Conservation (phyloP, 2,888 invertebrate species). For the Melanchra persicariae region DNA sequence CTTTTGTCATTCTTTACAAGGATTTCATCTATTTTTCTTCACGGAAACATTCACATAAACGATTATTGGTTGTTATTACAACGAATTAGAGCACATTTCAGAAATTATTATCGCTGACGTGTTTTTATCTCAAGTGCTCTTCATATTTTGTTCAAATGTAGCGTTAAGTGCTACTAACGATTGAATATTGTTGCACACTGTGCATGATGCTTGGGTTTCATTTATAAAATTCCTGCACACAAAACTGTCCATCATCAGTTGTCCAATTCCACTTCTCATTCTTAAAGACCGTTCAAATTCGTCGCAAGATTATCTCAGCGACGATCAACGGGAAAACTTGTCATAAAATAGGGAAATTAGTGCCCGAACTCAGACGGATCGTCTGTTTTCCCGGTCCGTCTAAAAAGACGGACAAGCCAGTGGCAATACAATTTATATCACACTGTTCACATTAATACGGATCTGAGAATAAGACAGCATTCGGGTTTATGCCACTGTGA, state of each 20-base stretch:
- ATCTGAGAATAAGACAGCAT: too few species aligned
- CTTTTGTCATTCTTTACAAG: conserved; percentile 27
- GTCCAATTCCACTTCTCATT: too few species aligned
- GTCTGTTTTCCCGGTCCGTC: too few species aligned
- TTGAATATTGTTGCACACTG: background rate
- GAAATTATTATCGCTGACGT: conserved; percentile 1
- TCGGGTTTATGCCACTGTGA: too few species aligned
- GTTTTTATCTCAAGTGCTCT: conserved; percentile 25
- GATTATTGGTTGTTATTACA: conserved; percentile 29
- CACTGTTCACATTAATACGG: too few species aligned
- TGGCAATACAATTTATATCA: too few species aligned
- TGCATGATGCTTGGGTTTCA: background rate
- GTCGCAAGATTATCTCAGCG: too few species aligned
- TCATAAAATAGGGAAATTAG: too few species aligned
- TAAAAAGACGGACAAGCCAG: too few species aligned
- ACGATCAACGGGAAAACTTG: background rate
- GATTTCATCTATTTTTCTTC: conserved; percentile 21
- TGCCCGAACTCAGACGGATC: too few species aligned
- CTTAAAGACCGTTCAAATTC: too few species aligned
- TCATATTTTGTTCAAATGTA: background rate
- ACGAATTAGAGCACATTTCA: conserved; percentile 9
- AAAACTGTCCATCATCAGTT: too few species aligned
- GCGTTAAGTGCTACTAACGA: background rate
- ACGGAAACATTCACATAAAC: conserved; percentile 30
- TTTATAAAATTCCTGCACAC: background rate